phyloP scores from a whole-genome alignment of 2,113 vertebrate genomes.

The Coturnix japonica region DNA sequence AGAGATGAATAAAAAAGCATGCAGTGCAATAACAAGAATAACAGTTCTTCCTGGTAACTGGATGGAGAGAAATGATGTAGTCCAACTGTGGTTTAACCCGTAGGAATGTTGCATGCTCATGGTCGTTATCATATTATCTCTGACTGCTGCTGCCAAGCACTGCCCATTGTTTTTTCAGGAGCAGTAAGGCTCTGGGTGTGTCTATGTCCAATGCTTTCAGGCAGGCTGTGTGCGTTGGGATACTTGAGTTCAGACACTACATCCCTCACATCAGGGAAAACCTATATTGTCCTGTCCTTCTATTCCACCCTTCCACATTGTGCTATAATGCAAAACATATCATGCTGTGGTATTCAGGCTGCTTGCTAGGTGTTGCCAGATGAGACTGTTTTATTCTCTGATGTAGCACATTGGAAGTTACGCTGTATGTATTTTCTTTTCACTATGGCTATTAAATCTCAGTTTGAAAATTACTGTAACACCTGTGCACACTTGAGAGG shows the following conservation, averaged over 20 bases:
- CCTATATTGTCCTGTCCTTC: neutral
- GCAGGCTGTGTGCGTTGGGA: neutral
- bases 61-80: neutral
- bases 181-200: neutral
- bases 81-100: neutral
- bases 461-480: neutral
- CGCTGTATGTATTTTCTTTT: neutral
- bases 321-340: neutral
- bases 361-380: neutral
- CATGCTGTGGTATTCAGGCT: accelerated
- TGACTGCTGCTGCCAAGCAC: neutral
- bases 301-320: accelerated
- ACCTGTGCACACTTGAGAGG: neutral
- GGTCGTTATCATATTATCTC: neutral
- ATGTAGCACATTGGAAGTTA: neutral
- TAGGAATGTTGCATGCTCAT: neutral
- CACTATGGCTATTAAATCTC: neutral
- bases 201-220: accelerated
- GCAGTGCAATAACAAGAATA: neutral
- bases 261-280: neutral
- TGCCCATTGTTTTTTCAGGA: neutral
- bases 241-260: neutral
- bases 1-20: neutral
- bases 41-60: neutral
- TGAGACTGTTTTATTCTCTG: neutral